Evolutionary conservation across 1,140 invertebrate genomes (phyloP).

Genomic region (Glomeris maerens): DNA sequence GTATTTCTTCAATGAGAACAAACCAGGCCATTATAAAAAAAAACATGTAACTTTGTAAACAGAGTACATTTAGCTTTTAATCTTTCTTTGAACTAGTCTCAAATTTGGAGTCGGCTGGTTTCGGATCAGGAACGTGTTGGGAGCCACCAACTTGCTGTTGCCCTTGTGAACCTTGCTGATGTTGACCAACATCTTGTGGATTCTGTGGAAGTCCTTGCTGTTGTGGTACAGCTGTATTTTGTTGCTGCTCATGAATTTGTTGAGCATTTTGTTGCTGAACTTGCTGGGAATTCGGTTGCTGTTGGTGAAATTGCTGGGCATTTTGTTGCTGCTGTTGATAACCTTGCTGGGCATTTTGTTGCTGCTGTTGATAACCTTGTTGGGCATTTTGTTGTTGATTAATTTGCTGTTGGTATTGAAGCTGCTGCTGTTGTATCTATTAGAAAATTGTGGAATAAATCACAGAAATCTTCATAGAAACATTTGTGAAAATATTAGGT

Average conservation of each 20-base stretch:
- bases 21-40: too few relatives aligned
- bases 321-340: slow-evolving; percentile 4
- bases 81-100: too few relatives aligned
- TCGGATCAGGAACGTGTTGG: too few relatives aligned
- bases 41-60: too few relatives aligned
- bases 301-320: background rate
- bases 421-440: slow-evolving; percentile 7
- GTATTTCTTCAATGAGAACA: too few relatives aligned
- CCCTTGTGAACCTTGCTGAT: too few relatives aligned
- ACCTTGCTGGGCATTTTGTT: background rate
- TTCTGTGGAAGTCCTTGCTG: slow-evolving; percentile 2
- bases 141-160: too few relatives aligned
- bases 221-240: slow-evolving; percentile 11
- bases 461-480: background rate
- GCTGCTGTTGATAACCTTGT: slow-evolving; percentile 13
- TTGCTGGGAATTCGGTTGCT: background rate
- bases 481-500: background rate
- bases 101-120: too few relatives aligned
- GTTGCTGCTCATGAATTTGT: slow-evolving; percentile 10
- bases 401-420: slow-evolving; percentile 11
- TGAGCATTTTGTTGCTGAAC: background rate
- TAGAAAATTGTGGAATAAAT: background rate
- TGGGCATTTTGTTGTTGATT: slow-evolving; percentile 16
- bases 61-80: too few relatives aligned
- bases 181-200: background rate